phyloP scores from a whole-genome alignment of 2,888 invertebrate genomes.

The Dioctria linearis region DNA sequence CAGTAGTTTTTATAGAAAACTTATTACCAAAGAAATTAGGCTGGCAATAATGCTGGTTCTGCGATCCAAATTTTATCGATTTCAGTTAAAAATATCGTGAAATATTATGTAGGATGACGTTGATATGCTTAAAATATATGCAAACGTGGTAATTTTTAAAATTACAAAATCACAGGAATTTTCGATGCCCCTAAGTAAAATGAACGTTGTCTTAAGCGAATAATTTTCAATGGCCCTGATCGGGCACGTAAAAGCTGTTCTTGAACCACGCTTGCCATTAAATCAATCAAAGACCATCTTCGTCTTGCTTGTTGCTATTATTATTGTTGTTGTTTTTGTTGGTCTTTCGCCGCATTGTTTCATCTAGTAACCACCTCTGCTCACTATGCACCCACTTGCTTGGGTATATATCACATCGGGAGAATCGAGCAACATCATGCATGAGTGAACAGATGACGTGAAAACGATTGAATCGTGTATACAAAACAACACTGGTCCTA shows the following conservation, averaged over 20 bases:
- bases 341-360: not conserved
- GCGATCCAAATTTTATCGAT: too few relatives aligned
- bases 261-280: conserved; percentile 41
- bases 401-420: conserved; percentile 6
- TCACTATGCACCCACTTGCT: conserved; percentile 29
- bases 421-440: conserved; percentile 41
- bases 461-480: conserved; percentile 42
- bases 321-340: not conserved
- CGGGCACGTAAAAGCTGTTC: conserved; percentile 47
- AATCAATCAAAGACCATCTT: conserved; percentile 47
- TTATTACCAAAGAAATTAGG: too few relatives aligned
- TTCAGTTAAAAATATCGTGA: too few relatives aligned
- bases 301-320: not conserved
- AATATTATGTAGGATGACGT: conserved; percentile 8
- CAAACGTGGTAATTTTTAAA: conserved; percentile 26
- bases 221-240: conserved; percentile 32
- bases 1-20: too few relatives aligned
- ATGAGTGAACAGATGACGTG: conserved; percentile 49
- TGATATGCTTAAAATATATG: not conserved
- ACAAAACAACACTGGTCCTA: not conserved
- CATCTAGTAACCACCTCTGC: conserved; percentile 30
- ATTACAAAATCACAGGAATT: conserved; percentile 32
- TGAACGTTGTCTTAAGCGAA: conserved; percentile 7
- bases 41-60: not conserved
- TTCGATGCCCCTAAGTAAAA: conserved; percentile 48